These are phyloP conservation scores for Leptopilina drosophilae DNA, from an alignment of 2,888 invertebrate genomes.

Conservation along the genomic window DNA sequence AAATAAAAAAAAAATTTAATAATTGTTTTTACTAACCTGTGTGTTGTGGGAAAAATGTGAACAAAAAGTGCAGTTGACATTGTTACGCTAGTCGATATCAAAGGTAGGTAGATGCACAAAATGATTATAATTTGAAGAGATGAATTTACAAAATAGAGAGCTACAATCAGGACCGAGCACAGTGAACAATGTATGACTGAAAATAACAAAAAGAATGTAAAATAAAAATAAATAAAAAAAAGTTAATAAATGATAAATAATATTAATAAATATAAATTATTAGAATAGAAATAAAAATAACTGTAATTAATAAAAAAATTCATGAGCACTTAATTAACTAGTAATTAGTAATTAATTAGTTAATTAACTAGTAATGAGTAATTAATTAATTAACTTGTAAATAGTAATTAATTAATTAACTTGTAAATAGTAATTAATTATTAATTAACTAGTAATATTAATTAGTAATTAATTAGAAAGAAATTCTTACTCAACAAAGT, in stretches of 20 bases:
- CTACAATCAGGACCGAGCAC: neutral
- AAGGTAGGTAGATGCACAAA: constrained; percentile 9
- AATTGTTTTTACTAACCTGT: neutral
- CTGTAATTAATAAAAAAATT: too few species aligned
- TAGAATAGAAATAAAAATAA: too few species aligned
- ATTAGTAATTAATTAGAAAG: neutral
- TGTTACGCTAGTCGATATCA: constrained; percentile 2
- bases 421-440: too few species aligned
- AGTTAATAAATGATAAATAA: neutral
- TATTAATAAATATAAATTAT: neutral
- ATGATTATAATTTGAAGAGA: constrained; percentile 4
- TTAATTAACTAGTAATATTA: too few species aligned
- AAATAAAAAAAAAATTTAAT: neutral
- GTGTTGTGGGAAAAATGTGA: constrained; percentile 6
- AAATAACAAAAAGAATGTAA: neutral
- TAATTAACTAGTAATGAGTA: neutral
- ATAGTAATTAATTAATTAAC: neutral
- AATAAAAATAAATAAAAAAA: neutral
- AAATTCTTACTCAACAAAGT: constrained; percentile 3
- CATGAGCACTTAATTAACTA: neutral
- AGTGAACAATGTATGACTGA: neutral
- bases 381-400: too few species aligned
- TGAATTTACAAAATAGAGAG: constrained; percentile 18
- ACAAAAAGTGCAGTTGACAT: constrained; percentile 17
- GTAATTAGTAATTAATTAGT: neutral